phyloP scores from a whole-genome alignment of 37 sponge, comb jelly and placozoan species.

The Cliona cf. orientalis region DNA sequence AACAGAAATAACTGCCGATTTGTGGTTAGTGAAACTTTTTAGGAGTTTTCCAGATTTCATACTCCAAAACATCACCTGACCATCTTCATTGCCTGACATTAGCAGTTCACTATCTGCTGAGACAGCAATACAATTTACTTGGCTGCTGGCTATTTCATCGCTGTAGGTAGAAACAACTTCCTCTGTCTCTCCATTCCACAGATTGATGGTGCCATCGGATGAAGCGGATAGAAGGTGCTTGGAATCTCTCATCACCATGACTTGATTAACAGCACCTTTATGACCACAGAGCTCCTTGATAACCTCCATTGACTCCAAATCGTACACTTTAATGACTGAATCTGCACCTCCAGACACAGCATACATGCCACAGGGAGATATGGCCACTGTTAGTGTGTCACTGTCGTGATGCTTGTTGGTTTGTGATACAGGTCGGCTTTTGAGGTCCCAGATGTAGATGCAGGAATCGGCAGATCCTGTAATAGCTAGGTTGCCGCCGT shows the following conservation, averaged over 20 bases:
- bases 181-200: conserved; percentile 48
- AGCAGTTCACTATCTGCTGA: conserved; percentile 31
- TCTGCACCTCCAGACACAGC: conserved; percentile 41
- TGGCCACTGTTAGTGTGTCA: conserved; percentile 15
- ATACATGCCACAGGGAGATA: conserved; percentile 49
- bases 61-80: conserved; percentile 63
- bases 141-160: conserved; percentile 6
- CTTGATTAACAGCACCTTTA: neutral
- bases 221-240: conserved; percentile 25
- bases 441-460: conserved; percentile 68
- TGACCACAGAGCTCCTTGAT: conserved; percentile 19
- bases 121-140: conserved; percentile 54
- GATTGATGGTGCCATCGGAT: conserved; percentile 17
- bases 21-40: conserved; percentile 51
- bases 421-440: conserved; percentile 22
- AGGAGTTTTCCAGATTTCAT: conserved; percentile 43
- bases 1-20: conserved; percentile 41
- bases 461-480: conserved; percentile 33
- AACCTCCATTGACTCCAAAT: conserved; percentile 3
- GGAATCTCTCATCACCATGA: conserved; percentile 28
- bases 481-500: conserved; percentile 49
- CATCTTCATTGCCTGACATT: conserved; percentile 53
- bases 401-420: conserved; percentile 2
- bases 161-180: conserved; percentile 9
- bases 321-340: conserved; percentile 24